Evolutionary conservation across 2,888 invertebrate genomes (phyloP).

Genomic region (Gisinianus flammeolus): DNA sequence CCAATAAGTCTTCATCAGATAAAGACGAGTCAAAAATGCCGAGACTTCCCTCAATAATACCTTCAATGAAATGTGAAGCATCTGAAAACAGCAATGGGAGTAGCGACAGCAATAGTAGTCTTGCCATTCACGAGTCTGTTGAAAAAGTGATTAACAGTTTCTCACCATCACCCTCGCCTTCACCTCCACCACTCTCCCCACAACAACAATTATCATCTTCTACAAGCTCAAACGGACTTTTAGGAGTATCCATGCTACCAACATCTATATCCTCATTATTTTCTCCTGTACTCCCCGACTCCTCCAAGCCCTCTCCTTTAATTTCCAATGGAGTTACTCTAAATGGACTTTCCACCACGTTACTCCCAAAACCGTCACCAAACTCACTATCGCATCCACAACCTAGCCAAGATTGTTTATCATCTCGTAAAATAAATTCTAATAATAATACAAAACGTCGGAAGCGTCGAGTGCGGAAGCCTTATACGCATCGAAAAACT

Average conservation of each 20-base stretch:
- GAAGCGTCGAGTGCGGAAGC: slow-evolving; percentile 21
- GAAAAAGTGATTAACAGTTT: slow-evolving; percentile 40
- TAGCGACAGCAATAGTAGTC: slow-evolving; percentile 25
- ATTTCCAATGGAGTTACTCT: not conserved
- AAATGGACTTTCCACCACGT: not conserved
- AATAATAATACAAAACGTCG: slow-evolving; percentile 17
- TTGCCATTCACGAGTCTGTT: slow-evolving; percentile 31
- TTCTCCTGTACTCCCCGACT: slow-evolving; percentile 11
- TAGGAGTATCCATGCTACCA: not conserved
- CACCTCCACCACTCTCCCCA: slow-evolving; percentile 43
- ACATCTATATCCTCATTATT: slow-evolving; percentile 4
- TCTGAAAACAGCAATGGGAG: slow-evolving; percentile 35
- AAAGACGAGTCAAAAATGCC: not conserved
- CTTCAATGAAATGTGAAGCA: slow-evolving; percentile 14
- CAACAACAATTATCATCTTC: slow-evolving; percentile 4
- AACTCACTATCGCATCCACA: not conserved
- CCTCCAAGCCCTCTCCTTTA: not conserved
- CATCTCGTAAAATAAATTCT: not conserved
- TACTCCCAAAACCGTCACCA: not conserved
- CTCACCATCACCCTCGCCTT: slow-evolving; percentile 40
- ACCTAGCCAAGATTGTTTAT: slow-evolving; percentile 29
- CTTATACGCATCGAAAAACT: slow-evolving; percentile 30
- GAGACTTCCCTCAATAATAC: slow-evolving; percentile 13
- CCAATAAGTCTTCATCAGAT: not conserved
- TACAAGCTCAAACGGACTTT: not conserved